These are phyloP conservation scores for Aleiodes sp. DNA, from an alignment of 1,140 invertebrate species.

Conservation along the genomic window DNA sequence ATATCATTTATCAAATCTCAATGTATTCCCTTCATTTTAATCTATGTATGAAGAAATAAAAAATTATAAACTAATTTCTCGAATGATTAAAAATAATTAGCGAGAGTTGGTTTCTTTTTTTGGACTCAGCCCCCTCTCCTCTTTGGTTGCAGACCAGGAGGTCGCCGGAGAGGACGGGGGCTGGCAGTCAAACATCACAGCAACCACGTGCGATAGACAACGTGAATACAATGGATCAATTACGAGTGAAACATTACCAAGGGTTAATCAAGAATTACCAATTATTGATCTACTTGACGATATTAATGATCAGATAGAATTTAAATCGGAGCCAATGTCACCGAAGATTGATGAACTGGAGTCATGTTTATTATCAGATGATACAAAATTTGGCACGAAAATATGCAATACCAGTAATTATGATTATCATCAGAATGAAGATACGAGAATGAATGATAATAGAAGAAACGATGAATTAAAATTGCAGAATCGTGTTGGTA, in stretches of 20 bases:
- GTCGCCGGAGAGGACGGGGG: constrained; percentile 66
- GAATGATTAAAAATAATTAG: constrained; percentile 23
- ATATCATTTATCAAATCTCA: background rate
- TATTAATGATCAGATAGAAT: constrained; percentile 56
- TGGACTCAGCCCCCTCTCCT: constrained; percentile 68
- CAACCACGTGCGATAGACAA: constrained; percentile 46
- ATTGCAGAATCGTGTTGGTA: constrained; percentile 40
- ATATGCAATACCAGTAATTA: constrained; percentile 27
- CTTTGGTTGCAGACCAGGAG: constrained; percentile 68
- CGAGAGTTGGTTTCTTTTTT: constrained; percentile 44
- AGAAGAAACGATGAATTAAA: constrained; percentile 33
- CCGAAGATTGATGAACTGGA: constrained; percentile 54
- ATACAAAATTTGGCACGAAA: constrained; percentile 31
- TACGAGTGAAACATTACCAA: constrained; percentile 42
- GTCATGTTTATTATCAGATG: constrained; percentile 44
- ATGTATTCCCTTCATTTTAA: background rate
- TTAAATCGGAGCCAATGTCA: constrained; percentile 60
- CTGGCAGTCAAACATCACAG: constrained; percentile 56
- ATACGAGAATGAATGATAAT: constrained; percentile 14
- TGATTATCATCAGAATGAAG: constrained; percentile 16
- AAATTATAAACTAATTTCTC: constrained; percentile 10
- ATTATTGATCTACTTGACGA: constrained; percentile 62
- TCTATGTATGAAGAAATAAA: background rate
- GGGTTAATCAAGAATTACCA: constrained; percentile 46
- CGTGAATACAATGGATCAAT: constrained; percentile 29